These are phyloP conservation scores for Apis dorsata DNA, from an alignment of 1,140 invertebrate genomes.

Conservation along the genomic window DNA sequence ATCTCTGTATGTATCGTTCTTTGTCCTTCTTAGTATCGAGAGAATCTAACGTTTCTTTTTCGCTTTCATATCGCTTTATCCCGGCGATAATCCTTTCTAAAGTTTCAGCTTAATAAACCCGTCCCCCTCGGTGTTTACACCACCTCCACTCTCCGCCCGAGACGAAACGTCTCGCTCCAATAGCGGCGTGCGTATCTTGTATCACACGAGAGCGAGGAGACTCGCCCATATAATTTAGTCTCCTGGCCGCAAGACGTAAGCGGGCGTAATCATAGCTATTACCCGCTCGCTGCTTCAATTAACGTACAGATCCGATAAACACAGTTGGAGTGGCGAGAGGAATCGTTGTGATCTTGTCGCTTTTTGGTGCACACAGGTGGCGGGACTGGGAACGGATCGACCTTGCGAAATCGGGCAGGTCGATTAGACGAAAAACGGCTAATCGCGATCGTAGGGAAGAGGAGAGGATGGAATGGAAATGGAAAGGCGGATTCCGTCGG, in stretches of 20 bases:
- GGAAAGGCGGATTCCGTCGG: background rate
- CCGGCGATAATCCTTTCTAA: slow-evolving; percentile 1
- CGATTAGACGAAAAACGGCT: background rate
- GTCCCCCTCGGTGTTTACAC: too few species aligned
- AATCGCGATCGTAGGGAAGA: background rate
- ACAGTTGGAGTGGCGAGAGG: background rate
- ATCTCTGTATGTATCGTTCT: too few species aligned
- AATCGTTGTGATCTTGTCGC: slow-evolving; percentile 18
- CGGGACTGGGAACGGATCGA: slow-evolving; percentile 13
- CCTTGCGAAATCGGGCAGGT: slow-evolving; percentile 23
- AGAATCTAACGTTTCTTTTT: too few species aligned
- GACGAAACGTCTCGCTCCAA: background rate
- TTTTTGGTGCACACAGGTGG: slow-evolving; percentile 1
- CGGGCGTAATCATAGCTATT: slow-evolving; percentile 46
- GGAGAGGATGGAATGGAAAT: background rate
- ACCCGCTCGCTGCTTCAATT: slow-evolving; percentile 45
- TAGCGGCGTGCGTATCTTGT: background rate
- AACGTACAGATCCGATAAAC: slow-evolving; percentile 48
- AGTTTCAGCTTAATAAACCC: background rate
- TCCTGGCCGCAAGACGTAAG: slow-evolving; percentile 37
- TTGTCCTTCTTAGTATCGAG: too few species aligned
- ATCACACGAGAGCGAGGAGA: background rate
- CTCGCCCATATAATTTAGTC: slow-evolving; percentile 49
- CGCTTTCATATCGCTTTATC: too few species aligned
- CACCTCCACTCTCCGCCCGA: background rate